Base-by-base conservation (phyloP, 92 coral and sea anemone genomes). In the Siderastrea radians region DNA sequence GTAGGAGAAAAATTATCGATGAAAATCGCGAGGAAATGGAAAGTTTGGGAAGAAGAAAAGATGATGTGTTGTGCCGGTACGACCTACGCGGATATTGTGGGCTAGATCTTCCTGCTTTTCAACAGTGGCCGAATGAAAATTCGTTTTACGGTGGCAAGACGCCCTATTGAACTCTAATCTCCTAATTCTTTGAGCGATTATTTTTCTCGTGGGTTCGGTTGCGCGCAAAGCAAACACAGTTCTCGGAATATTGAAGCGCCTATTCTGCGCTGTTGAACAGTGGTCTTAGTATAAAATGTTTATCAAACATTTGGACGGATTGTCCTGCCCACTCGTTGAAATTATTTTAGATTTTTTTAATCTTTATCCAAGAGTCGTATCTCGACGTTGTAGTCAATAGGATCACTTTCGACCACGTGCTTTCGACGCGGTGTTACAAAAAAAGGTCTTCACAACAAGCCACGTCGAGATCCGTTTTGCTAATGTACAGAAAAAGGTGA, bases 1-100 rank as follows among this genome's bases (percentile, higher is more conserved):
- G 45, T 12, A 50, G 70, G 50, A 7, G 43, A 67, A 68, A 82
- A 82, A 58, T 82, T 82, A 82, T 82, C 86, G 68, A 2, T 3
- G 70, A 71, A 81, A 82, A 82, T 70, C 74, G 72, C 64, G 17
- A 48, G 50, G 52, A 67, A 82, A 82, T 26, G n/a, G 59, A 50
- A 49, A 13, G 2, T 55, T 5, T 6, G 43, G 46, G 8, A 66
- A 44, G 5, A 66, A 17, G 6, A 47, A 44, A 69, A 67, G 12
- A 16, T 55, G 68, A 14, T 57, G 15, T 74, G 54, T 45, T 49
- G 2, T 58, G 60, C 78, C 61, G 16, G 78, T 16, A 6, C 26
- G 77, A 14, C 87, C 87, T 84, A 73, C 87, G 81, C 87, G 86
- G 86, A 82, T 58, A 45, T 61, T 15, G 87, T 74, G 74, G 87